These are phyloP conservation scores for Yponomeuta sedellus DNA, from an alignment of 2,888 invertebrate genomes.

Conservation along the genomic window DNA sequence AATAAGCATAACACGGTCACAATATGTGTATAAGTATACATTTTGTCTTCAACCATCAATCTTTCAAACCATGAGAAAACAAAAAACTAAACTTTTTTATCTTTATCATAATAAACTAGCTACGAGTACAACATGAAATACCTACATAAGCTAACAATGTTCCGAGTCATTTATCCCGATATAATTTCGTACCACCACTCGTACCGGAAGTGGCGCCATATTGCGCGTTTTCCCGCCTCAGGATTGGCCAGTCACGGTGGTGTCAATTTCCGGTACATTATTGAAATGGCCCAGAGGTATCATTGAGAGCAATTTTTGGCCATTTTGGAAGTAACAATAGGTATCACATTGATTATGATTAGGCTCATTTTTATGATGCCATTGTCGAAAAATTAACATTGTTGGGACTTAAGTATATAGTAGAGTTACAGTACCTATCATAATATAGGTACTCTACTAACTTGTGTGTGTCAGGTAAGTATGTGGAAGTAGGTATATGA, in stretches of 20 bases:
- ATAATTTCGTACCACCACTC: slow-evolving; percentile 37
- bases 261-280: slow-evolving; percentile 50
- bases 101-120: too few species aligned
- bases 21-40: too few species aligned
- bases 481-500: too few species aligned
- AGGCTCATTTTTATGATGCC: slow-evolving; percentile 6
- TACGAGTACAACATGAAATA: too few species aligned
- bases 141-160: not conserved
- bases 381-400: slow-evolving; percentile 9
- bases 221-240: slow-evolving; percentile 55
- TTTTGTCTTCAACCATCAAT: too few species aligned
- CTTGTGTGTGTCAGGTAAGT: too few species aligned
- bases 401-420: not conserved
- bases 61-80: too few species aligned
- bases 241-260: slow-evolving; percentile 45
- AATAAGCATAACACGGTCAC: too few species aligned
- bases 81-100: too few species aligned
- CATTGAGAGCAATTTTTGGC: slow-evolving; percentile 26
- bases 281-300: slow-evolving; percentile 24
- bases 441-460: too few species aligned
- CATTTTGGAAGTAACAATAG: slow-evolving; percentile 11
- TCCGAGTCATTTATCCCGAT: slow-evolving; percentile 35
- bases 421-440: not conserved
- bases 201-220: slow-evolving; percentile 56
- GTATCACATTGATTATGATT: slow-evolving; percentile 1